These are phyloP conservation scores for Metaphire vulgaris DNA, from an alignment of 1,140 invertebrate species.

Conservation along the genomic window DNA sequence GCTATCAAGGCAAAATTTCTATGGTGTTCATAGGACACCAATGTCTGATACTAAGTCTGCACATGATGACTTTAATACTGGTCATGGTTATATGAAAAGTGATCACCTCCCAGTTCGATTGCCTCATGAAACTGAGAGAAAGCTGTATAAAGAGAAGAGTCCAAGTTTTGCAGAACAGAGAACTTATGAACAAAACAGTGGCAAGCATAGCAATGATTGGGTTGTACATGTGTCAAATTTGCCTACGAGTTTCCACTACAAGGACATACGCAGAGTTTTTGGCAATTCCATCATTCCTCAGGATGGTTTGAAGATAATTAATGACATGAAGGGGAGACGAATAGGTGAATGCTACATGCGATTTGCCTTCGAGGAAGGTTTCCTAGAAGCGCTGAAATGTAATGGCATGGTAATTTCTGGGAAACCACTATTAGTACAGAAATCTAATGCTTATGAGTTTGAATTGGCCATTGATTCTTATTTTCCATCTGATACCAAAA, in stretches of 20 bases:
- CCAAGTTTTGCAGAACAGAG: not conserved
- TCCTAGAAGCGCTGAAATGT: slow-evolving; percentile 62
- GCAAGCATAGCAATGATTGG: not conserved
- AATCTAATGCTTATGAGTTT: slow-evolving; percentile 40
- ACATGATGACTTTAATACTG: not conserved
- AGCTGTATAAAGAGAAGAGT: not conserved
- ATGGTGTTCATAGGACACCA: not conserved
- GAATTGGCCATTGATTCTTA: slow-evolving; percentile 40
- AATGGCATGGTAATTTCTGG: slow-evolving; percentile 50
- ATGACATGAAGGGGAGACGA: slow-evolving; percentile 68
- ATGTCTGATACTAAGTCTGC: not conserved
- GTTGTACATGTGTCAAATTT: slow-evolving; percentile 36
- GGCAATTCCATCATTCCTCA: slow-evolving; percentile 68
- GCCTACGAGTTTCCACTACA: slow-evolving; percentile 42
- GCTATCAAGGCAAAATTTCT: not conserved
- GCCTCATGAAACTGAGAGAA: not conserved
- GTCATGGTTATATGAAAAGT: not conserved
- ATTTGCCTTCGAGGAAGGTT: slow-evolving; percentile 62
- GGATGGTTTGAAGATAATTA: slow-evolving; percentile 76
- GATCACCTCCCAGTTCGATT: not conserved
- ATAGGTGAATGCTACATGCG: slow-evolving; percentile 72
- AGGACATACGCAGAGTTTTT: slow-evolving; percentile 74
- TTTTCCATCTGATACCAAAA: slow-evolving; percentile 20
- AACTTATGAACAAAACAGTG: not conserved
- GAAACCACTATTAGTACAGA: slow-evolving; percentile 38